Conservation (phyloP, 2,888 invertebrate genomes). For the Rhaphigaster nebulosa region DNA sequence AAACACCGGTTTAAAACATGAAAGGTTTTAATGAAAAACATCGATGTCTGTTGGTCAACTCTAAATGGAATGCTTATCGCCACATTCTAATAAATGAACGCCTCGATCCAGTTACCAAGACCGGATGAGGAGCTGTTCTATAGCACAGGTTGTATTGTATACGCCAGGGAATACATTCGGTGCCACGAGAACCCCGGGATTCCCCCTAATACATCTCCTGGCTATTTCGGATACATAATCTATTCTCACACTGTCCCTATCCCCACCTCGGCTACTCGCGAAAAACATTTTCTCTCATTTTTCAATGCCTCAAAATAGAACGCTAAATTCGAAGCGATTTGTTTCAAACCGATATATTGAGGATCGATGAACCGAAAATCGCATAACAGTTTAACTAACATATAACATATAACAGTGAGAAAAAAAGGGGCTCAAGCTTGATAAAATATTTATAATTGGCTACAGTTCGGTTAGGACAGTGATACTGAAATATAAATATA, state of each 20-base stretch:
- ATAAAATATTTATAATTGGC: background rate
- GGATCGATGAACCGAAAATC: background rate
- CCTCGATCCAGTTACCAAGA: background rate
- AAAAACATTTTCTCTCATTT: slow-evolving; percentile 35
- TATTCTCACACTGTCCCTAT: slow-evolving; percentile 8
- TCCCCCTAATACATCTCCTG: slow-evolving; percentile 10
- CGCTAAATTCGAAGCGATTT: background rate
- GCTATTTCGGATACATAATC: slow-evolving; percentile 31
- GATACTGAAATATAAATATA: background rate
- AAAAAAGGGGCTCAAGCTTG: background rate
- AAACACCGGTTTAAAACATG: too few relatives aligned
- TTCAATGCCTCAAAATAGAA: slow-evolving; percentile 5
- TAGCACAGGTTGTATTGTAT: background rate
- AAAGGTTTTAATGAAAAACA: too few relatives aligned
- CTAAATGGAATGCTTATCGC: too few relatives aligned
- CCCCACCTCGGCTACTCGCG: background rate
- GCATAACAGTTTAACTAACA: background rate
- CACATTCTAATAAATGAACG: background rate
- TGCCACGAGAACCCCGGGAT: background rate
- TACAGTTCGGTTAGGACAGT: background rate
- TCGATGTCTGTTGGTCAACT: background rate
- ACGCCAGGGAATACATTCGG: background rate
- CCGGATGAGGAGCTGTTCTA: background rate
- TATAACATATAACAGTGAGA: background rate
- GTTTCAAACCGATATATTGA: background rate